Evolutionary conservation across 2,113 vertebrate genomes (phyloP), one percentile per base, ranked within the genome.

Genomic region (Dendrocopos noguchii): DNA sequence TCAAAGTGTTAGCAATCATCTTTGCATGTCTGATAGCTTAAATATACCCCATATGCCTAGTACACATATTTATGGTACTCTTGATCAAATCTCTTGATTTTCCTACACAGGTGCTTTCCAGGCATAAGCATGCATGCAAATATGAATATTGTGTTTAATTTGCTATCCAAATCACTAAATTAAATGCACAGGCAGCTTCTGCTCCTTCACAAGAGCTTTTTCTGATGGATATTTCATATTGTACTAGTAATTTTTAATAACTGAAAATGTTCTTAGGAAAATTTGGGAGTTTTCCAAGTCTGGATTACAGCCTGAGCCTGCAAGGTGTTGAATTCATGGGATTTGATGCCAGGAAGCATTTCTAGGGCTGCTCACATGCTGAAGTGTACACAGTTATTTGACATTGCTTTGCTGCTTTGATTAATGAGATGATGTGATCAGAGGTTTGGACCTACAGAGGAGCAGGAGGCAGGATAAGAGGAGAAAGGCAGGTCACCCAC

Each of bases 41-140:
- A 88, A 82, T 53, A 66, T 46, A 29, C 46, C 83, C 75, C 31
- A 2, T 33, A 76, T 88, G 87, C 88, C 87, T 27, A 22, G 33
- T 52, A 71, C 19, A 3, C 24, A 39, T 53, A 44, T 84, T 71
- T 91, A 78, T 91, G 94, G 87, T 66, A 86, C 60, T 86, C n/a
- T n/a, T n/a, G n/a, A n/a, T n/a, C 31, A 19, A 70, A 80, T 20
- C 84, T 60, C 83, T 92, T 59, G 53, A 76, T 73, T 88, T 91
- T 80, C 83, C 81, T 79, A 68, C 91, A 89, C 76, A 84, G 91
- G 78, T 94, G 91, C 75, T 95, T 95, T 90, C 91, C 50, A 94
- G 87, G 50, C 36, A 68, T 75, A 89, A 94, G 70, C 53, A 34
- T 79, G 76, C 14, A 3, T 76, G 68, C 72, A 93, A 96, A 87